phyloP scores from a whole-genome alignment of 1,140 invertebrate genomes.

The Limonius californicus region DNA sequence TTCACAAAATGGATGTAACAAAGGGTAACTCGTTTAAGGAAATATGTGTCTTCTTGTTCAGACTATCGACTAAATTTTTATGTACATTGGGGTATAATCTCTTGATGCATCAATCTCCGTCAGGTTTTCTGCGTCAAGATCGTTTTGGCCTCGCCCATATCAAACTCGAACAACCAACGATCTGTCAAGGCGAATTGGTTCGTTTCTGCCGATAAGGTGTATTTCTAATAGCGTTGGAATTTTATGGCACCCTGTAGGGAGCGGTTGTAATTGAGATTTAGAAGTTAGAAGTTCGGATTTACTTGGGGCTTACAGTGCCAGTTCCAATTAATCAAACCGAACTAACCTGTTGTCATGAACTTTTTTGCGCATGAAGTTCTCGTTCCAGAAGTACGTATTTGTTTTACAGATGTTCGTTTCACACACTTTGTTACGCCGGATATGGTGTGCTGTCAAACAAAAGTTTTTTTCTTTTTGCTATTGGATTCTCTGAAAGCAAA shows the following conservation, averaged over 20 bases:
- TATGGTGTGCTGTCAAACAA: too few species aligned
- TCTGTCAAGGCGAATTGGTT: constrained; percentile 1
- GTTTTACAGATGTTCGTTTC: constrained; percentile 7
- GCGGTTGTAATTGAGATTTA: neutral
- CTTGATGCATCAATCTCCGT: constrained; percentile 6
- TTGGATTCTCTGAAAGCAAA: too few species aligned
- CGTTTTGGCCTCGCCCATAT: constrained; percentile 1
- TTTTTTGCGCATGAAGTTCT: constrained; percentile 1
- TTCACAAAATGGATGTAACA: too few species aligned
- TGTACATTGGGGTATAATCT: neutral
- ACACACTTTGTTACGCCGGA: neutral
- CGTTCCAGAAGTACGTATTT: neutral
- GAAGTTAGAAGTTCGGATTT: constrained; percentile 1
- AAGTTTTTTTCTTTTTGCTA: too few species aligned
- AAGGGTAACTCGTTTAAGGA: too few species aligned
- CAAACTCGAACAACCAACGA: neutral
- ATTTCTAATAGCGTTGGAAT: constrained; percentile 2
- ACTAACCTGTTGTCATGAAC: constrained; percentile 2
- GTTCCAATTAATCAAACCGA: constrained; percentile 2
- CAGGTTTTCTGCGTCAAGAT: constrained; percentile 6
- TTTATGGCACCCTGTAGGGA: constrained; percentile 5
- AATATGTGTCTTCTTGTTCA: too few species aligned
- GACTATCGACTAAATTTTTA: too few species aligned
- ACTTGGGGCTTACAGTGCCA: neutral
- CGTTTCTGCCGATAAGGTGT: neutral